These are phyloP conservation scores for Pseudoatta argentina DNA, from an alignment of 1,140 invertebrate species.

Conservation along the genomic window DNA sequence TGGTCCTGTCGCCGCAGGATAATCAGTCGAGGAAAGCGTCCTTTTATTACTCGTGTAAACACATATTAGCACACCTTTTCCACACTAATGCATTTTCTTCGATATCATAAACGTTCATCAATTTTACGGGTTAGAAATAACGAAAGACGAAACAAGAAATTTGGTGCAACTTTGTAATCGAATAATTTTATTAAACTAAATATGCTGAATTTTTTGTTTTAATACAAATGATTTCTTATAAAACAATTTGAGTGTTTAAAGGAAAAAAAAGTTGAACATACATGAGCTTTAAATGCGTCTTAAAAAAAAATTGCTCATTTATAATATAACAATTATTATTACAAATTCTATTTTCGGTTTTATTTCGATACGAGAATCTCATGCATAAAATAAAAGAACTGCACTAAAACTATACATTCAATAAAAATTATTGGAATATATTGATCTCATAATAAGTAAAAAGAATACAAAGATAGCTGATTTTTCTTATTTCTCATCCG, in stretches of 20 bases:
- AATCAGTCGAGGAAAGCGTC: conserved; percentile 13
- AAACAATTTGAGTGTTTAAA: not conserved
- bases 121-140: not conserved
- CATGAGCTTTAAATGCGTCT: not conserved
- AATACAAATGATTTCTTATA: not conserved
- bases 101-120: not conserved
- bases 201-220: no score
- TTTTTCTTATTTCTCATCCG: not conserved
- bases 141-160: not conserved
- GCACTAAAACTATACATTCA: not conserved
- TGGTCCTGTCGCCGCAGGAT: conserved; percentile 12
- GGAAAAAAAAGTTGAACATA: not conserved
- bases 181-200: conserved; percentile 13
- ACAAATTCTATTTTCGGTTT: not conserved
- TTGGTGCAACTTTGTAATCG: not conserved
- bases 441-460: not conserved
- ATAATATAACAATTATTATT: not conserved
- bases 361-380: not conserved
- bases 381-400: not conserved
- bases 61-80: conserved; percentile 4
- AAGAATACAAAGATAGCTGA: not conserved
- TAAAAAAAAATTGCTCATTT: not conserved
- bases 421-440: not conserved
- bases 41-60: conserved; percentile 20
- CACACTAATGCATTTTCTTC: not conserved